These are phyloP conservation scores for Drosophila demipolita DNA, from an alignment of 2,888 invertebrate genomes.

Conservation along the genomic window DNA sequence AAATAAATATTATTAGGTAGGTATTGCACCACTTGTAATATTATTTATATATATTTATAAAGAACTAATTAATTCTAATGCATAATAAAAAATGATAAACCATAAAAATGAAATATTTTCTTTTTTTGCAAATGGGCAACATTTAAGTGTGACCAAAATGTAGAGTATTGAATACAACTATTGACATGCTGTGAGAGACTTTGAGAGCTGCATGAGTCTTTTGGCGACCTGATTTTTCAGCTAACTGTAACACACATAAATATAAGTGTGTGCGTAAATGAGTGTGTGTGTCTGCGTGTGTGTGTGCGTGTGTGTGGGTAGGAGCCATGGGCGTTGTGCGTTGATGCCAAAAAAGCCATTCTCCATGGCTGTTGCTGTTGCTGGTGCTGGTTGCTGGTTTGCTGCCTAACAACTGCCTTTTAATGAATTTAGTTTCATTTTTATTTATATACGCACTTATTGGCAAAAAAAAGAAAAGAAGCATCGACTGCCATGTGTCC, in stretches of 20 bases:
- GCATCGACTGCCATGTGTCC: conserved; percentile 15
- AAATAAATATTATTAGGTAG: background rate
- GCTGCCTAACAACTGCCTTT: conserved; percentile 38
- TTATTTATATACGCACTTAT: conserved; percentile 49
- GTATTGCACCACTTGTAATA: background rate
- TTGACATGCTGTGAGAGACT: conserved; percentile 20
- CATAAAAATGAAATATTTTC: background rate
- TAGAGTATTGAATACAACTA: conserved; percentile 28
- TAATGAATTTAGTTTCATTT: conserved; percentile 72
- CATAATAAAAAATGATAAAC: background rate
- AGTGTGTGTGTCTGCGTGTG: background rate
- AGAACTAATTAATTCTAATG: background rate
- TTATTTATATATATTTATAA: background rate
- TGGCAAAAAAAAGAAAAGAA: conserved; percentile 17
- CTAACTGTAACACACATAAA: background rate
- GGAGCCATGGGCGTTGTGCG: conserved; percentile 15
- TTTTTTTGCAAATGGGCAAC: too few relatives aligned
- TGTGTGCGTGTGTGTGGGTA: background rate
- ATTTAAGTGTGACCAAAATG: background rate
- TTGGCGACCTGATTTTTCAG: conserved; percentile 27
- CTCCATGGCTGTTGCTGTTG: background rate
- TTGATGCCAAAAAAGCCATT: conserved; percentile 15
- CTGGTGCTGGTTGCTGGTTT: background rate
- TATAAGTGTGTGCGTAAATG: background rate
- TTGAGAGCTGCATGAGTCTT: conserved; percentile 12